A percentile compares a stretch with the other conserved stretches of the same genome.
Evolutionary conservation across 1,140 invertebrate species (phyloP).

Genomic region (Geopemphigus sp.): DNA sequence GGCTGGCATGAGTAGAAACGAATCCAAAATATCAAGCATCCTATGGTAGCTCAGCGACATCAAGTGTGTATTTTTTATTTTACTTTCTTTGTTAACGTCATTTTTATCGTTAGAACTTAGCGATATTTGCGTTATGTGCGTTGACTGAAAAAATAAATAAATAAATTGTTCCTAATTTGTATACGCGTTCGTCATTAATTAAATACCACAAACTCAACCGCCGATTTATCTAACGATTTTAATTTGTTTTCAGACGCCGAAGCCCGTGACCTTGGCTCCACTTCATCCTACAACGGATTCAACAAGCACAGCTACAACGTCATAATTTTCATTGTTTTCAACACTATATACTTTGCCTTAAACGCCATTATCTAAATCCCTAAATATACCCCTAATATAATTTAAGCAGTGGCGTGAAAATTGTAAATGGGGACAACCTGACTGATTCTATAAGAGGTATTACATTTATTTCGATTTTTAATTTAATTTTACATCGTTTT

Average conservation of each 20-base stretch:
- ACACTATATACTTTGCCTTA: neutral
- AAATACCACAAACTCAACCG: no score
- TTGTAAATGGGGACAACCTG: neutral
- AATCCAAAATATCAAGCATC: slow-evolving; percentile 48
- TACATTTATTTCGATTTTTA: neutral
- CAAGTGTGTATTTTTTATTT: slow-evolving; percentile 41
- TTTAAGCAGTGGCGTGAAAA: slow-evolving; percentile 29
- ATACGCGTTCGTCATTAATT: neutral
- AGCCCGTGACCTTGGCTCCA: slow-evolving; percentile 10
- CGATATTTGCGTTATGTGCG: neutral
- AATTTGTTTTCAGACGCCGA: slow-evolving; percentile 15
- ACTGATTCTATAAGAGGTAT: neutral
- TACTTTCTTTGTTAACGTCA: neutral
- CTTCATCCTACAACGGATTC: slow-evolving; percentile 40
- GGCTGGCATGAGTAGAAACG: slow-evolving; percentile 43
- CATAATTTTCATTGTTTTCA: slow-evolving; percentile 22
- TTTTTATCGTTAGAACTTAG: neutral
- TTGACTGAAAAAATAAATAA: neutral
- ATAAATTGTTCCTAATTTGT: neutral
- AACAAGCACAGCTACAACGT: slow-evolving; percentile 40
- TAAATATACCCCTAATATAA: neutral
- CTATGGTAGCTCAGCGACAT: slow-evolving; percentile 35
- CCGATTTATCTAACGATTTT: no score
- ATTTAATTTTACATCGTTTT: neutral
- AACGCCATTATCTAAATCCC: neutral